These are phyloP conservation scores for Muntiacus reevesi DNA, from an alignment of 2,113 vertebrate species.

Conservation along the genomic window DNA sequence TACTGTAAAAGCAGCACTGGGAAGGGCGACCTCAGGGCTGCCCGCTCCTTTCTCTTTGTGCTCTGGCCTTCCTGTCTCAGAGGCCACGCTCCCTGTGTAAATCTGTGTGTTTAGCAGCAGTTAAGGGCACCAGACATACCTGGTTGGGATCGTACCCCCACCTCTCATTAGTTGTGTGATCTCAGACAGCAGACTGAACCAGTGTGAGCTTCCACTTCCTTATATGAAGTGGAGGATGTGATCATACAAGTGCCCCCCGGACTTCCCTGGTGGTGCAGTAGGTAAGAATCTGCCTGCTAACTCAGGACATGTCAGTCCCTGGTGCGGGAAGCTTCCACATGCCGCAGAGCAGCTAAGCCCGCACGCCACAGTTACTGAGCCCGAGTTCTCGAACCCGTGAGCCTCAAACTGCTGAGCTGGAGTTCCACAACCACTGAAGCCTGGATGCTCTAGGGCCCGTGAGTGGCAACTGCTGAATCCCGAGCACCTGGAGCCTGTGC, in stretches of 20 bases:
- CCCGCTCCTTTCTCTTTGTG: background rate
- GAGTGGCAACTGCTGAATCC: background rate
- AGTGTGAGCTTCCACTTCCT: background rate
- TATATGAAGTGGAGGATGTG: background rate
- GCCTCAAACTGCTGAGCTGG: background rate
- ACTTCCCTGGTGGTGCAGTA: background rate
- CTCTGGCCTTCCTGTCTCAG: background rate
- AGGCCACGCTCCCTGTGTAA: fast-evolving
- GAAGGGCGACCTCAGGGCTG: background rate
- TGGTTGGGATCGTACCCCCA: no score
- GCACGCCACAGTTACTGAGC: background rate
- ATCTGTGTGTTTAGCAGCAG: background rate
- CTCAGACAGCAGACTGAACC: background rate
- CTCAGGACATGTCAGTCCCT: background rate
- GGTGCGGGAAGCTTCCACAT: background rate
- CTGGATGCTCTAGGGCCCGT: background rate
- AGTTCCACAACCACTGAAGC: background rate
- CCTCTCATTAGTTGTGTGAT: background rate
- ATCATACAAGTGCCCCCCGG: background rate
- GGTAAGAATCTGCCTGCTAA: background rate
- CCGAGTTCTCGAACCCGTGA: background rate
- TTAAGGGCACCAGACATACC: background rate
- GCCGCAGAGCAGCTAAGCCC: background rate
- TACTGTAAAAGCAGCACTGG: fast-evolving
- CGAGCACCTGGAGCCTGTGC: background rate